Base-by-base conservation (phyloP, 2,113 vertebrate species). In the Zosterops hypoxanthus region DNA sequence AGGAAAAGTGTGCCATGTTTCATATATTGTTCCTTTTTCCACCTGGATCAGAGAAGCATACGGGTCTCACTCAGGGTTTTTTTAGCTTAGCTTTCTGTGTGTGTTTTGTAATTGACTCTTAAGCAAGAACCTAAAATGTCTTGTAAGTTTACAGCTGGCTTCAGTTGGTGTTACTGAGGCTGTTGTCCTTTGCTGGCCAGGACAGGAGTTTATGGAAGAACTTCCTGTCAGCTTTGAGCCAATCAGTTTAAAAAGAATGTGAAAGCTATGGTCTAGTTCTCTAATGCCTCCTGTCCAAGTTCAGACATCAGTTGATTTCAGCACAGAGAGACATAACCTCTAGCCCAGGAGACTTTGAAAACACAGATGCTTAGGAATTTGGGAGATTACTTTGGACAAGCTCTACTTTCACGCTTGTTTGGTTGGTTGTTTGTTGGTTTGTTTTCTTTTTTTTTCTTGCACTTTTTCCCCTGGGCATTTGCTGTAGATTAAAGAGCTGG, bases 11-110 rank as follows among this genome's bases (percentile, higher is more conserved):
- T 76, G 57, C 65, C 57, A 25, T 82, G 60, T 94, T 94, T 85
- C 39, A 29, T 84, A 50, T 55, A 85, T 92, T 94, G 70, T 94
- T 90, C 33, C 65, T 87, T 93, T 86, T 95, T 76, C 85, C 75
- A 87, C 73, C 78, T 95, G 91, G 52, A 92, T 87, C 34, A 42
- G 60, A 59, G 69, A 71, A 82, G 53, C 33, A 16, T 78, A 63
- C 0, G 0, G 90, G 53, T 85, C 34, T 93, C 50, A 56, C 17
- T 68, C 12, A 14, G 25, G 17, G 2, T 14, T 77, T 71, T 90
- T 94, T 84, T 88, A 91, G 44, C 31, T 91, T 87, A 53, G 25
- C 12, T 79, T 93, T 88, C n/a, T 65, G 46, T 64, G 31, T 52
- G 41, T n/a, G 49, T 73, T 91, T 93, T 13, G 9, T 82, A 41